Percentiles rank a stretch among this genome's conserved stretches.
These are phyloP conservation scores for Platichthys flesus DNA, from an alignment of 2,113 vertebrate genomes.

Conservation along the genomic window DNA sequence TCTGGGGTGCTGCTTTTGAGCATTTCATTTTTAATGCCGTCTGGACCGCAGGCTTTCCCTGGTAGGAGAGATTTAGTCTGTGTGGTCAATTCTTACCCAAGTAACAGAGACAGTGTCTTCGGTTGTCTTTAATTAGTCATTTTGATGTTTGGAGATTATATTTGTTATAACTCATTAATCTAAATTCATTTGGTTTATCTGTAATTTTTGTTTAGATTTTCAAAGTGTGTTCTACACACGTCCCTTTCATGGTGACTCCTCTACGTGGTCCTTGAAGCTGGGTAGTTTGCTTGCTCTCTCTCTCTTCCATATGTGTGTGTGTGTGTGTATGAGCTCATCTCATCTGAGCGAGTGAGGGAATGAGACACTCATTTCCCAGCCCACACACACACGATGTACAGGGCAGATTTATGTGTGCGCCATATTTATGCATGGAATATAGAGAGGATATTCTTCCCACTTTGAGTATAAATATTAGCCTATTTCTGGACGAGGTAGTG, in stretches of 20 bases:
- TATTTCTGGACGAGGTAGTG: conserved; percentile 34
- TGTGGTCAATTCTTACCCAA: neutral
- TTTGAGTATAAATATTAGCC: conserved; percentile 47
- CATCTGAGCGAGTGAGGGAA: conserved; percentile 37
- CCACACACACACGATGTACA: conserved; percentile 36
- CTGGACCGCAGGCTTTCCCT: neutral
- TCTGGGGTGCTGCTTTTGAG: neutral
- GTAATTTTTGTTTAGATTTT: neutral
- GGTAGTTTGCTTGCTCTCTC: neutral
- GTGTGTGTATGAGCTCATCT: conserved; percentile 23
- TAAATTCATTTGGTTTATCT: neutral
- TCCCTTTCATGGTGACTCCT: neutral
- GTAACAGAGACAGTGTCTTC: neutral
- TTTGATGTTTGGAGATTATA: neutral
- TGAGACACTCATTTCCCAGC: conserved; percentile 39
- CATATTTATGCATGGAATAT: conserved; percentile 39
- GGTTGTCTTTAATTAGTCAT: neutral
- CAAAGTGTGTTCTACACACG: neutral
- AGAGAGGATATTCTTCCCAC: neutral
- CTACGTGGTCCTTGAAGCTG: neutral
- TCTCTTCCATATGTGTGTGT: conserved; percentile 8
- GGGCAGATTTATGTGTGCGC: conserved; percentile 41
- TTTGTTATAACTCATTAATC: neutral
- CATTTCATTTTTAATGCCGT: conserved; percentile 11
- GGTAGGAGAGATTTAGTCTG: neutral